Base-by-base conservation (phyloP, 2,797 vertebrate species). In the Decapterus maruadsi region DNA sequence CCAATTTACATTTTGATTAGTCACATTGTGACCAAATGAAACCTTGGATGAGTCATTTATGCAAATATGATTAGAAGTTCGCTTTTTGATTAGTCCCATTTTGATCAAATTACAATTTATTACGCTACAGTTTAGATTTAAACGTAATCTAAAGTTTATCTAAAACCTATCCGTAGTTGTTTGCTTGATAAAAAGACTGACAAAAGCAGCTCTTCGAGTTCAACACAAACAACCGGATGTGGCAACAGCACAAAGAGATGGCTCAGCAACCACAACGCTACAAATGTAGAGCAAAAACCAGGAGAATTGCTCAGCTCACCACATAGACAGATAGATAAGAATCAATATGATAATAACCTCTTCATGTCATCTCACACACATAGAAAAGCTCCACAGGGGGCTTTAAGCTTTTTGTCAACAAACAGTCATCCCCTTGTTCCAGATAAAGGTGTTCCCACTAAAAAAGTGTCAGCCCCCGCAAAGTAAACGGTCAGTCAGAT, bases 161-260 rank as follows among this genome's bases (percentile, higher is more conserved):
- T 14, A 42, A 29, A 45, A 55, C 31, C 2, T 54, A 40, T n/a
- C 13, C 20, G 12, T 51, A 19, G 14, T 42, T 26, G 8, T 69
- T 38, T 45, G 19, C 4, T 20, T 50, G 8, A 20, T 22, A 7
- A 46, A 22, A 4, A 34, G 1, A 40, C n/a, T 17, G 1, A 8
- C 46, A 65, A 22, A 17, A 42, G 17, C 20, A 54, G 22, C 19
- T 68, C 20, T 68, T 10, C 2, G 31, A 34, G 6, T 34, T 43
- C 13, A 46, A 7, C 38, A 43, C 16, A 17, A 80, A 64, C 73
- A 65, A 55, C 12, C 1, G 8, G 68, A 82, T 78, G 68, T 60
- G 46, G 61, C 43, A 26, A 42, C 12, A 34, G 6, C 8, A 63
- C 54, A 12, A 54, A 19, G 7, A 8, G 8, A 60, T 7, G 38